phyloP scores from a whole-genome alignment of 2,888 invertebrate species.

The Amorpha juglandis region DNA sequence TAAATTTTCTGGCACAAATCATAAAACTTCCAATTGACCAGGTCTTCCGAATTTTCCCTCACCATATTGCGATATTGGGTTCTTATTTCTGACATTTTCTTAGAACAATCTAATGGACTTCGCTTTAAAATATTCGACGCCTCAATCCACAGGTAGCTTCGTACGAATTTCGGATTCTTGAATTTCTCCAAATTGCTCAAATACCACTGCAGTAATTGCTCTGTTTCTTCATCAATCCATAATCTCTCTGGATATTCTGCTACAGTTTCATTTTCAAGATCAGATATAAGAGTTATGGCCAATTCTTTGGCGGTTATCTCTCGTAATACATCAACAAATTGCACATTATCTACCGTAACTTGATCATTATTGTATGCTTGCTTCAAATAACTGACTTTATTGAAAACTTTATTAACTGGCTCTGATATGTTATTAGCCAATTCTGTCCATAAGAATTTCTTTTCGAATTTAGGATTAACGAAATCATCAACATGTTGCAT shows the following conservation, averaged over 20 bases:
- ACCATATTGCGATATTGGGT: conserved; percentile 71
- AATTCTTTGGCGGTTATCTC: conserved; percentile 60
- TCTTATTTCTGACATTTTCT: conserved; percentile 74
- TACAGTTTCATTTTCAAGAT: conserved; percentile 46
- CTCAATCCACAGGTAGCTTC: conserved; percentile 74
- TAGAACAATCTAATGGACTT: conserved; percentile 69
- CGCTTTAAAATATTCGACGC: conserved; percentile 64
- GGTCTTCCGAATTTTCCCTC: conserved; percentile 56
- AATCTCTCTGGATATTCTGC: conserved; percentile 47
- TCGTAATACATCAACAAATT: conserved; percentile 52
- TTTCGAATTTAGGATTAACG: conserved; percentile 67
- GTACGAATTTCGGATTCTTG: conserved; percentile 71
- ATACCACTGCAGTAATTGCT: conserved; percentile 70
- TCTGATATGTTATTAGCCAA: conserved; percentile 59
- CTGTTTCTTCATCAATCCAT: conserved; percentile 68
- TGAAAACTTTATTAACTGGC: conserved; percentile 62
- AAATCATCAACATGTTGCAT: conserved; percentile 71
- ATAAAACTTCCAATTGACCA: conserved; percentile 65
- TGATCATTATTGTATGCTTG: conserved; percentile 55
- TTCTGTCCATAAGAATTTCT: conserved; percentile 71
- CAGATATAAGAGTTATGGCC: conserved; percentile 51
- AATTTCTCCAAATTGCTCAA: conserved; percentile 74
- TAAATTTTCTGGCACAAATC: conserved; percentile 76
- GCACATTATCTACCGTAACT: conserved; percentile 43
- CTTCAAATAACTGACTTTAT: conserved; percentile 72